Conservation (phyloP, 37 sponge, comb jelly and placozoan species). For the Corticium candelabrum region DNA sequence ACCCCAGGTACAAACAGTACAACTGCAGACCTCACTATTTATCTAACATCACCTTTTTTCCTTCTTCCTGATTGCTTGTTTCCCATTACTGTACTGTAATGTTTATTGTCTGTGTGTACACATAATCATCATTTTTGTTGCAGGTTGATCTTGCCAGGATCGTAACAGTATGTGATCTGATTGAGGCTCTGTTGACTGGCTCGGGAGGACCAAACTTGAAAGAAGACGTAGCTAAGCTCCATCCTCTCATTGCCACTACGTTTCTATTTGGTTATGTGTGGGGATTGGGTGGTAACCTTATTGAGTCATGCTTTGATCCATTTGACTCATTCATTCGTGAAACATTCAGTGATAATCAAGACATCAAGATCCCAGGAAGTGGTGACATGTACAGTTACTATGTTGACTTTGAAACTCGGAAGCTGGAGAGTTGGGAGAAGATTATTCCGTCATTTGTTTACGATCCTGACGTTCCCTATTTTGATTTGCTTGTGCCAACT, state of each 20-base stretch:
- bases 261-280: conserved; percentile 90
- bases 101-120: neutral
- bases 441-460: conserved; percentile 76
- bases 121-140: neutral
- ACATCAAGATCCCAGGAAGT: conserved; percentile 83
- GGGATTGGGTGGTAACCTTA: conserved; percentile 86
- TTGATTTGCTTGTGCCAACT: conserved; percentile 94
- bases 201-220: conserved; percentile 45
- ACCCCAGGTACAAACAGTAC: conserved; percentile 47
- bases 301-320: conserved; percentile 71
- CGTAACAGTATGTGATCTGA: conserved; percentile 52
- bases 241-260: conserved; percentile 72
- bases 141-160: conserved; percentile 83
- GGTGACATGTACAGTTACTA: conserved; percentile 89
- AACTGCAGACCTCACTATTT: neutral
- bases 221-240: conserved; percentile 62
- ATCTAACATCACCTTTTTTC: neutral
- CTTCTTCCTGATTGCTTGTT: neutral
- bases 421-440: conserved; percentile 85
- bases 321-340: conserved; percentile 88
- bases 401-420: conserved; percentile 67
- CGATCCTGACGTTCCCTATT: conserved; percentile 59
- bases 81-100: no score
- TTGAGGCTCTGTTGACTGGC: conserved; percentile 54
- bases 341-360: conserved; percentile 67